Conservation (phyloP, 2,888 invertebrate species). For the Cheilosia vulpina region DNA sequence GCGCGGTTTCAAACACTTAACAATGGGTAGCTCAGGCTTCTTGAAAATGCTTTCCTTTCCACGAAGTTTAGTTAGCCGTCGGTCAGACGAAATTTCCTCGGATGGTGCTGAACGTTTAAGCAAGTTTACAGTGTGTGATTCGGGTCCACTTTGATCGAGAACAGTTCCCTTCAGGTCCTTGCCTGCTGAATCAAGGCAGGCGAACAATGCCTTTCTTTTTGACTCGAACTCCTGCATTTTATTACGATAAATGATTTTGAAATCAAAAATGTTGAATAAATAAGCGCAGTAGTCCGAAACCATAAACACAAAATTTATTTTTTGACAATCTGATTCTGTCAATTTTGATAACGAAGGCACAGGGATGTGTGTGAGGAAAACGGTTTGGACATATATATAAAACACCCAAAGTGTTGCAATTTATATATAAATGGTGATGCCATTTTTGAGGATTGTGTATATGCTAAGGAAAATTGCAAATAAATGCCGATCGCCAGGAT, state of each 20-base stretch:
- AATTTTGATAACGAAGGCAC: background rate
- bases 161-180: slow-evolving; percentile 84
- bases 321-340: background rate
- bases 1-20: slow-evolving; percentile 85
- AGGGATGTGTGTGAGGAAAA: no score
- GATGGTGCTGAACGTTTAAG: slow-evolving; percentile 82
- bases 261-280: background rate
- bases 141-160: slow-evolving; percentile 79
- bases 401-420: no score
- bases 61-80: slow-evolving; percentile 78
- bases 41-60: slow-evolving; percentile 91
- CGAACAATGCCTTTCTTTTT: slow-evolving; percentile 89
- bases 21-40: slow-evolving; percentile 87
- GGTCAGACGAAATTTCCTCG: slow-evolving; percentile 71
- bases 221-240: slow-evolving; percentile 84
- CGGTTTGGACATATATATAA: no score
- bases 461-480: no score
- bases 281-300: background rate
- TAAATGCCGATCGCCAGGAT: no score
- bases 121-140: slow-evolving; percentile 80
- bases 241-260: background rate
- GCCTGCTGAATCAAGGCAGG: slow-evolving; percentile 87
- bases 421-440: no score
- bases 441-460: no score
- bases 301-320: slow-evolving; percentile 12